Percentiles rank a stretch among this genome's conserved stretches.
phyloP scores from a whole-genome alignment of 1,140 invertebrate genomes.

The Oedothorax gibbosus region DNA sequence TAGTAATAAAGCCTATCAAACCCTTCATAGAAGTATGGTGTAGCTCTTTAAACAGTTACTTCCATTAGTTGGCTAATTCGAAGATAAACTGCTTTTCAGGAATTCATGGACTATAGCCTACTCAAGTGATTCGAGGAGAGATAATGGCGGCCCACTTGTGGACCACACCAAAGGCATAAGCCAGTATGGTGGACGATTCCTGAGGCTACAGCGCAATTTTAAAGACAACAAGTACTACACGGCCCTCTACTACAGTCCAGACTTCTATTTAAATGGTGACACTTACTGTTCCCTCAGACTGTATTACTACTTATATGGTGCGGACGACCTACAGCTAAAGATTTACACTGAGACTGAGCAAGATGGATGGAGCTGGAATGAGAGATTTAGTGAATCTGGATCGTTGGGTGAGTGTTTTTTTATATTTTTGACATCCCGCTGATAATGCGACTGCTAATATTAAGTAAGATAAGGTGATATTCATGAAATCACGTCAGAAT shows the following conservation, averaged over 20 bases:
- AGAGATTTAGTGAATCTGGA: constrained; percentile 20
- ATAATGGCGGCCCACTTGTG: constrained; percentile 39
- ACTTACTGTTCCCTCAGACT: constrained; percentile 51
- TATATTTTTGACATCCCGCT: too few relatives aligned
- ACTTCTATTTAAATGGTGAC: constrained; percentile 5
- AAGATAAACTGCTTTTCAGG: constrained; percentile 9
- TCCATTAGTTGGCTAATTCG: too few relatives aligned
- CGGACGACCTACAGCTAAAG: constrained; percentile 16
- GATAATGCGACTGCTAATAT: too few relatives aligned
- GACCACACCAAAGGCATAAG: constrained; percentile 59
- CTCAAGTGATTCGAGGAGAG: constrained; percentile 15
- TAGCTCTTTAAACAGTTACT: too few relatives aligned
- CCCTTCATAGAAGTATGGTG: too few relatives aligned
- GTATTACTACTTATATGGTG: constrained; percentile 58
- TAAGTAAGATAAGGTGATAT: too few relatives aligned
- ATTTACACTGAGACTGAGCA: constrained; percentile 56
- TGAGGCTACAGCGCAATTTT: constrained; percentile 9
- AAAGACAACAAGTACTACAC: constrained; percentile 5
- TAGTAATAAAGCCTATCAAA: too few relatives aligned
- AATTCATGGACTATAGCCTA: constrained; percentile 21
- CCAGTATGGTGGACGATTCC: constrained; percentile 22
- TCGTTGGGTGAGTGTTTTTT: background rate
- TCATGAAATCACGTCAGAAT: too few relatives aligned
- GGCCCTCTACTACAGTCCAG: constrained; percentile 52
- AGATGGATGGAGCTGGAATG: constrained; percentile 44